These are phyloP conservation scores for Panthera leo DNA, from an alignment of 2,113 vertebrate species.

Conservation along the genomic window DNA sequence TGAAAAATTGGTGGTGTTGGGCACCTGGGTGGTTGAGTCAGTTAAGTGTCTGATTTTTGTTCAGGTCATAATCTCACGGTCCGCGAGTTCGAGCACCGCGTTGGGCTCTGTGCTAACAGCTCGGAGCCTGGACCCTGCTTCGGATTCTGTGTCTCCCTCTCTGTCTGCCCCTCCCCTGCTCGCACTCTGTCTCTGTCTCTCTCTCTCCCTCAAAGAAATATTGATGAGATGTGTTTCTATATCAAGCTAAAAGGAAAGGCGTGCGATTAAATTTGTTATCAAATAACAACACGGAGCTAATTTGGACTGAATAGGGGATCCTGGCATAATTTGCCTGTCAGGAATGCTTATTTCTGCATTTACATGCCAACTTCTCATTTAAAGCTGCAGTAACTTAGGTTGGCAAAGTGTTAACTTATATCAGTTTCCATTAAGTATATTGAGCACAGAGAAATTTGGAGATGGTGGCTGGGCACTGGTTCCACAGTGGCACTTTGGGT, in stretches of 20 bases:
- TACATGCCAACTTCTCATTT: neutral
- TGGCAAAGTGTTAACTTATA: too few relatives aligned
- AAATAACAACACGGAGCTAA: neutral
- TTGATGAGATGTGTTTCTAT: neutral
- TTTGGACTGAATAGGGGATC: neutral
- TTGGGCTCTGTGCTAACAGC: too few relatives aligned
- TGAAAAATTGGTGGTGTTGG: neutral
- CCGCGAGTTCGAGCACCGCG: too few relatives aligned
- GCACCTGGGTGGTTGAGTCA: too few relatives aligned
- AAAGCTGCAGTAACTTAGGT: neutral
- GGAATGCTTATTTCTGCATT: neutral
- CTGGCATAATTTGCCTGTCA: neutral
- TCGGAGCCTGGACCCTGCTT: too few relatives aligned
- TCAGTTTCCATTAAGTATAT: neutral
- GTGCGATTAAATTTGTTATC: neutral
- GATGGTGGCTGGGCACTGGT: rapidly evolving
- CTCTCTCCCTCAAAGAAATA: neutral
- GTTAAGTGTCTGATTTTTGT: too few relatives aligned
- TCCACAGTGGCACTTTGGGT: rapidly evolving
- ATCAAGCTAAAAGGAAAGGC: neutral
- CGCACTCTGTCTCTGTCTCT: too few relatives aligned
- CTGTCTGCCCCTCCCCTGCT: too few relatives aligned
- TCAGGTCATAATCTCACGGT: too few relatives aligned
- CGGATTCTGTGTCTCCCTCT: too few relatives aligned
- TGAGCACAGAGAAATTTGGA: neutral